Evolutionary conservation across 2,888 invertebrate species (phyloP), one percentile per base, ranked within the genome.

Genomic region (Stenichneumon culpator): DNA sequence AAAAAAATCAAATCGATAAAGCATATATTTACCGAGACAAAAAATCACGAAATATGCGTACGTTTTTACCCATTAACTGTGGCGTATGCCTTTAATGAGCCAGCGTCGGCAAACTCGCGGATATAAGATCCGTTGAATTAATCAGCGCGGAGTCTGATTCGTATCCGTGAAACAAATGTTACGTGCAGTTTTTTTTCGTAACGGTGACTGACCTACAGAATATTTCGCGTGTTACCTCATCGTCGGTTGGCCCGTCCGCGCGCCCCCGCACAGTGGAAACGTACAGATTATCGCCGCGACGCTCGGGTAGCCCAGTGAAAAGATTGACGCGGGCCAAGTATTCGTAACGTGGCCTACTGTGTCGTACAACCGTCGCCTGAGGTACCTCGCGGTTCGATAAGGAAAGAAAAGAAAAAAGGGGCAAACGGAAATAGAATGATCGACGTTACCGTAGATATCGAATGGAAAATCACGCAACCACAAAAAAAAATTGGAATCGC

Each of bases 201-300:
- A 25, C 70, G 19, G 54, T 54, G 72, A 72, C 72, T 72, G 72
- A 72, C 54, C 70, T 72, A 39, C 54, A 39, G 72, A 72, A 72
- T 52, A 72, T 72, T 54, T 72, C 47, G 54, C 22, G 72, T 32
- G 36, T 72, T 54, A 39, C 72, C 54, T 54, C 36, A 39, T 54
- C 57, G 57, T 57, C 57, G 14, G 11, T 22, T 14, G 22, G 3
- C 14, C 5, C 9, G 5, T 36, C 19, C 19, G 36, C 36, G 36
- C 22, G 52, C 54, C 54, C 19, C 39, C 47, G 50, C 50, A 28
- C 44, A 72, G 54, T 72, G 72, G 72, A 72, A 72, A 72, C 54
- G 11, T 72, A 72, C 72, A 36, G 16, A 72, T 72, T 54, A 54
- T 72, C 52, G 36, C 54, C 22, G 22, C 5, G 54, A 22, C 54